Percentiles rank a stretch among this genome's conserved stretches.
phyloP scores from a whole-genome alignment of 2,113 vertebrate species.

The Catagonus wagneri region DNA sequence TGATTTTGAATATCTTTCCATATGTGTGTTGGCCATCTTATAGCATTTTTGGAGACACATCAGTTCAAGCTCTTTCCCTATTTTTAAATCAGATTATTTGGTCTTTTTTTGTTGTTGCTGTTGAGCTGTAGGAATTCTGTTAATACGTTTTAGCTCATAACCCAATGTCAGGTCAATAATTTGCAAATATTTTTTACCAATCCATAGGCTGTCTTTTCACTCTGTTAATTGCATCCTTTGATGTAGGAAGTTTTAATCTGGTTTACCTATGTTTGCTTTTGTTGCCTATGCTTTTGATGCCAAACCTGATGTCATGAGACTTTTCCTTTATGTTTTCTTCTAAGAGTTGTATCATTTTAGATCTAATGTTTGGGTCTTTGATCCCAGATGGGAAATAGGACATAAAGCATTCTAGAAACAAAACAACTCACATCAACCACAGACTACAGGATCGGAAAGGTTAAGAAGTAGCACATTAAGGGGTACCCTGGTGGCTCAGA shows the following conservation, averaged over 20 bases:
- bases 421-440: not conserved
- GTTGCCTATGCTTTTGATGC: not conserved
- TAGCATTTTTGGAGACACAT: not conserved
- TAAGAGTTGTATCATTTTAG: not conserved
- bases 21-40: not conserved
- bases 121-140: not conserved
- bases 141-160: no score
- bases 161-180: not conserved
- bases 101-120: not conserved
- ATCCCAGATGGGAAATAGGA: not conserved
- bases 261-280: not conserved
- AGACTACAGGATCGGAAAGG: not conserved
- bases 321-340: not conserved
- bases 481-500: no score
- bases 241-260: not conserved
- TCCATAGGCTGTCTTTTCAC: not conserved
- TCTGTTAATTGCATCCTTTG: not conserved
- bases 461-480: not conserved
- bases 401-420: not conserved
- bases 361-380: not conserved
- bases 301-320: not conserved
- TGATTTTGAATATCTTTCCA: not conserved
- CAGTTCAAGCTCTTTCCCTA: not conserved
- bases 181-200: not conserved
- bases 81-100: not conserved